Conservation (phyloP, 2,113 vertebrate species). For the Hystrix cristata region DNA sequence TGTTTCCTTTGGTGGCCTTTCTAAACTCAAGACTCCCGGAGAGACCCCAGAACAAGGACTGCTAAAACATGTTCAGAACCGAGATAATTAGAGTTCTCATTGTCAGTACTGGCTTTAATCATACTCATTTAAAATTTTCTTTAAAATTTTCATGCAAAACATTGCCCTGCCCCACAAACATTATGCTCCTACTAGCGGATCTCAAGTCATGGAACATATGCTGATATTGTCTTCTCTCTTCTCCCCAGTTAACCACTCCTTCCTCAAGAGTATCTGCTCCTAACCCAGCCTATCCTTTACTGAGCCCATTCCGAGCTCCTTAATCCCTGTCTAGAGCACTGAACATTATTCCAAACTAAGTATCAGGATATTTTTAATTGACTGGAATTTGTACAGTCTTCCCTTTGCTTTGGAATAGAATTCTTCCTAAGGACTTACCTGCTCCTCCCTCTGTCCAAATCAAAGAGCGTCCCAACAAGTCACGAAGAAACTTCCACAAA, state of each 20-base stretch:
- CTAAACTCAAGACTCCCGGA: not conserved
- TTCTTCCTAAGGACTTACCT: not conserved
- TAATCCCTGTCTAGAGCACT: not conserved
- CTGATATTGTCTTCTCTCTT: not conserved
- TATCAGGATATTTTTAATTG: not conserved
- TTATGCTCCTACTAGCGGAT: not conserved
- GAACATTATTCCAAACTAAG: slow-evolving; percentile 3
- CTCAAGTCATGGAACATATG: not conserved
- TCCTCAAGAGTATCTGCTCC: not conserved
- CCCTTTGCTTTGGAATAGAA: not conserved
- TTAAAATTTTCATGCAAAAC: slow-evolving; percentile 15
- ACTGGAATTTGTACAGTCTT: slow-evolving; percentile 5
- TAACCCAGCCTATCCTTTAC: not conserved
- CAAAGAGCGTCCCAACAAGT: not conserved
- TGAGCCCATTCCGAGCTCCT: not conserved
- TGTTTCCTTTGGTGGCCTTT: not conserved
- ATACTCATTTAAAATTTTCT: not conserved
- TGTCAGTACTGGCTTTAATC: not conserved
- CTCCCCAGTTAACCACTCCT: not conserved
- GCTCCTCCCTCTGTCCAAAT: not conserved
- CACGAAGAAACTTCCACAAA: not conserved
- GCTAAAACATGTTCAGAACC: not conserved
- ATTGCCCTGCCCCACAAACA: not conserved
- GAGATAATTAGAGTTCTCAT: not conserved
- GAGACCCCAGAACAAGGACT: not conserved